Percentiles rank a stretch among this genome's conserved stretches.
Conservation (phyloP, 2,888 invertebrate genomes). For the Apamea crenata region DNA sequence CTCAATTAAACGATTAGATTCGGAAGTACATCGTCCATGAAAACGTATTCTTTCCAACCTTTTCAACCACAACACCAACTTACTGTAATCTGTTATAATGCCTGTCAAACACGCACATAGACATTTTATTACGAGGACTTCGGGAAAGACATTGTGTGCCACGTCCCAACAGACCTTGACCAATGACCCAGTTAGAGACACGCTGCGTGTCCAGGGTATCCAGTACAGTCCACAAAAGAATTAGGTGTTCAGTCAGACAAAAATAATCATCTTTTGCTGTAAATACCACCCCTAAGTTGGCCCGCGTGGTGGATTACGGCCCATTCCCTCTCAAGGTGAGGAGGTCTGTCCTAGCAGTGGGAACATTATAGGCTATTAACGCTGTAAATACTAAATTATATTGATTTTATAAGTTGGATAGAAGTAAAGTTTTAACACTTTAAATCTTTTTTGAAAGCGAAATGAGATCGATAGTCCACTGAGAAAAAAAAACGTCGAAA, state of each 20-base stretch:
- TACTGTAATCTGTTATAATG: conserved; percentile 23
- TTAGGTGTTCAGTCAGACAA: neutral
- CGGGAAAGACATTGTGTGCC: conserved; percentile 36
- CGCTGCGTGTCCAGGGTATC: conserved; percentile 52
- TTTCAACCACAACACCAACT: conserved; percentile 11
- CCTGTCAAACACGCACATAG: conserved; percentile 47
- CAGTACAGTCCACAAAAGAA: conserved; percentile 22
- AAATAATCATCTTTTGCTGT: neutral
- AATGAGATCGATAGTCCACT: neutral
- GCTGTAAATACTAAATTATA: neutral
- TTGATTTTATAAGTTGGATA: neutral
- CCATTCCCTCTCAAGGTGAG: neutral
- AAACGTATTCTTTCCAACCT: conserved; percentile 17
- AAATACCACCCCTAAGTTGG: neutral
- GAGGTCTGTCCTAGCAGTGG: neutral
- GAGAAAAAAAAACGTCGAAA: neutral
- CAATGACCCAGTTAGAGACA: conserved; percentile 65
- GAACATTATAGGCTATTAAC: neutral
- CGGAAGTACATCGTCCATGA: conserved; percentile 4
- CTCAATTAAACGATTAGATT: conserved; percentile 10
- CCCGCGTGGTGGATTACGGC: neutral
- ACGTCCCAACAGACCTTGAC: conserved; percentile 64
- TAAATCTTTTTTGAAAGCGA: neutral
- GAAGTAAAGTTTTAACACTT: neutral
- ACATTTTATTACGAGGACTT: conserved; percentile 40